Evolutionary conservation across 2,113 vertebrate genomes (phyloP).

Genomic region (Elaphurus davidianus): DNA sequence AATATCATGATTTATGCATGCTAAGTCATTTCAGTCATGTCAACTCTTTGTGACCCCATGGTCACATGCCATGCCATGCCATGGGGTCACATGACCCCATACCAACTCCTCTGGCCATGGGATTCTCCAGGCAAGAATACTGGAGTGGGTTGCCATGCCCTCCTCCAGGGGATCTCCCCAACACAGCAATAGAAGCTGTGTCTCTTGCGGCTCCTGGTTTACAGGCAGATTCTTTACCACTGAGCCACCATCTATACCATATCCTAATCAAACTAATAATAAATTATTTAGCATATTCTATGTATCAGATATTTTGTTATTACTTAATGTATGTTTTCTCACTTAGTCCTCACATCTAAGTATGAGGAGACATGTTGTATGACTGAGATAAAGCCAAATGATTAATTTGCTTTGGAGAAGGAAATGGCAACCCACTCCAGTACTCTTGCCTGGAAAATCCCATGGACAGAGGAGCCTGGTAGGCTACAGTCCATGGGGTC

Average conservation of each 20-base stretch:
- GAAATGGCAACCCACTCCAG: too few relatives aligned
- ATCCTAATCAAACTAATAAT: neutral
- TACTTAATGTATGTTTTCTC: neutral
- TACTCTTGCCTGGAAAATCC: too few relatives aligned
- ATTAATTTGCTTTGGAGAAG: neutral
- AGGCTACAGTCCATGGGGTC: too few relatives aligned
- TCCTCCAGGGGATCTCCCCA: accelerated
- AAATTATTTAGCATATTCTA: neutral
- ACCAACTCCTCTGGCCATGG: neutral
- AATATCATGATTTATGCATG: accelerated
- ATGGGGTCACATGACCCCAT: too few relatives aligned
- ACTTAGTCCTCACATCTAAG: neutral
- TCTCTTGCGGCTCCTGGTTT: accelerated
- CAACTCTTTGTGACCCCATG: neutral
- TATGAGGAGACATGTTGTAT: neutral
- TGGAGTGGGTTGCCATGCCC: neutral
- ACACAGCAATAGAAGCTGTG: accelerated
- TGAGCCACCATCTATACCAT: neutral
- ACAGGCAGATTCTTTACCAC: neutral
- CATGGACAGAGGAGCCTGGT: too few relatives aligned
- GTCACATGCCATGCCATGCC: too few relatives aligned
- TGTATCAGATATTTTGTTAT: neutral
- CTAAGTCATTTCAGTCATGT: neutral
- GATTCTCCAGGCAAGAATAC: neutral
- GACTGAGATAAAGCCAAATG: neutral